These are phyloP conservation scores for Mya arenaria DNA, from an alignment of 1,140 invertebrate species.

Conservation along the genomic window DNA sequence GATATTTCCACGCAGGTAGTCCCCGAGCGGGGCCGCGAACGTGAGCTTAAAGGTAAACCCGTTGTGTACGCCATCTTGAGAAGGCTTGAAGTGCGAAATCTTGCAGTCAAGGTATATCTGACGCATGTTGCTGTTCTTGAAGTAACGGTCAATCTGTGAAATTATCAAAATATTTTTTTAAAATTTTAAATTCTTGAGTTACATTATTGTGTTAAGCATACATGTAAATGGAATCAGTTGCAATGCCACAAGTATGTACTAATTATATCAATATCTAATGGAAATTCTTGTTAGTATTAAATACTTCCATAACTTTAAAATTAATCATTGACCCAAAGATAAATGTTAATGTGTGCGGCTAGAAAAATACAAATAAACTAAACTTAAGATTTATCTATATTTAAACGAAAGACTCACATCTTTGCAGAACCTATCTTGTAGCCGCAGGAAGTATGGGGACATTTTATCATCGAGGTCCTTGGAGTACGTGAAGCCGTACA, in stretches of 20 bases:
- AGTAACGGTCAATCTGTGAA: slow-evolving; percentile 50
- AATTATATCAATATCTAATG: too few species aligned
- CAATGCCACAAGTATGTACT: too few species aligned
- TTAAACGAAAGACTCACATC: slow-evolving; percentile 30
- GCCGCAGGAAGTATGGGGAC: slow-evolving; percentile 29
- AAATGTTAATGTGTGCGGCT: too few species aligned
- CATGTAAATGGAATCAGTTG: too few species aligned
- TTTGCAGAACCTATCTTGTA: slow-evolving; percentile 44
- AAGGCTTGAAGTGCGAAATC: slow-evolving; percentile 30
- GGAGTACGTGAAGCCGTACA: slow-evolving; percentile 44
- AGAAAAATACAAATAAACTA: too few species aligned
- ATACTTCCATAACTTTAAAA: too few species aligned
- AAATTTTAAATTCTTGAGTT: too few species aligned
- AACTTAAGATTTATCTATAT: too few species aligned
- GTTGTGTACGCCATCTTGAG: neutral
- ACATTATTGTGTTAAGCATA: too few species aligned
- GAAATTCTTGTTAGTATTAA: too few species aligned
- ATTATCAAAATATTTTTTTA: too few species aligned
- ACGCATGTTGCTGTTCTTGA: slow-evolving; percentile 44
- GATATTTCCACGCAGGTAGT: slow-evolving; percentile 39
- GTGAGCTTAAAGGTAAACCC: slow-evolving; percentile 39
- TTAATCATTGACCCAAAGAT: too few species aligned
- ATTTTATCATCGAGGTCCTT: slow-evolving; percentile 53
- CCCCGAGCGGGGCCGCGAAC: slow-evolving; percentile 48
- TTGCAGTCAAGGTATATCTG: slow-evolving; percentile 41